A percentile compares a stretch with the other conserved stretches of the same genome.
Evolutionary conservation across 2,888 invertebrate species (phyloP).

Genomic region (Thecocarcelia acutangulata): DNA sequence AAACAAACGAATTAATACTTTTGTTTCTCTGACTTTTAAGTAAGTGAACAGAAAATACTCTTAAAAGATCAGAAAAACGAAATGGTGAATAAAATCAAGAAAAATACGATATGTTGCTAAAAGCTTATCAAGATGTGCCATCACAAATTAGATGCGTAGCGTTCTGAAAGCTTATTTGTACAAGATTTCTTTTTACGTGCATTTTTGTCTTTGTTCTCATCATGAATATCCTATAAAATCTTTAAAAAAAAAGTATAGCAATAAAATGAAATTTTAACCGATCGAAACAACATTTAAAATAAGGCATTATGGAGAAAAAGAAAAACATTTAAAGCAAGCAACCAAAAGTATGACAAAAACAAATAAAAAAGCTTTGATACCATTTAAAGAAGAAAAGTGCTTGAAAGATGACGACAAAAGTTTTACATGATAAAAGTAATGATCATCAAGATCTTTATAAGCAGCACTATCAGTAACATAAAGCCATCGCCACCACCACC

Average conservation of each 20-base stretch:
- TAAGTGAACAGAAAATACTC: neutral
- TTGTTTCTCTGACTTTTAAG: conserved; percentile 11
- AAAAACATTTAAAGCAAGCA: conserved; percentile 30
- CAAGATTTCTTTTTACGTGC: conserved; percentile 50
- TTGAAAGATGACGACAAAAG: conserved; percentile 67
- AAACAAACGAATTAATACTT: neutral
- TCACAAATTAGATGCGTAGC: conserved; percentile 70
- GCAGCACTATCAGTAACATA: conserved; percentile 44
- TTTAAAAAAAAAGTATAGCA: conserved; percentile 8
- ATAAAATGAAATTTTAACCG: conserved; percentile 16
- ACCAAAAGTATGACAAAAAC: conserved; percentile 66
- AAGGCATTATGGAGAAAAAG: conserved; percentile 2
- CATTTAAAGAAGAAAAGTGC: conserved; percentile 50
- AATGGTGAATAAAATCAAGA: conserved; percentile 49
- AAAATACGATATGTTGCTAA: conserved; percentile 49
- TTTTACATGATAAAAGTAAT: conserved; percentile 67
- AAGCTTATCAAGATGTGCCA: conserved; percentile 67
- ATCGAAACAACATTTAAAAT: conserved; percentile 43
- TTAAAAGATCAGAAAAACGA: conserved; percentile 1
- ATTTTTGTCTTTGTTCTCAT: conserved; percentile 21
- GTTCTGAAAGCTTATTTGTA: conserved; percentile 69
- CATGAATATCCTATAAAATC: conserved; percentile 46
- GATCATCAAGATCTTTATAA: conserved; percentile 63
- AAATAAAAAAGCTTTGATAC: conserved; percentile 44
- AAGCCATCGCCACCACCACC: conserved; percentile 29